Evolutionary conservation across 2,888 invertebrate species (phyloP), one percentile per base, ranked within the genome.

Genomic region (Lucinisca nassula): DNA sequence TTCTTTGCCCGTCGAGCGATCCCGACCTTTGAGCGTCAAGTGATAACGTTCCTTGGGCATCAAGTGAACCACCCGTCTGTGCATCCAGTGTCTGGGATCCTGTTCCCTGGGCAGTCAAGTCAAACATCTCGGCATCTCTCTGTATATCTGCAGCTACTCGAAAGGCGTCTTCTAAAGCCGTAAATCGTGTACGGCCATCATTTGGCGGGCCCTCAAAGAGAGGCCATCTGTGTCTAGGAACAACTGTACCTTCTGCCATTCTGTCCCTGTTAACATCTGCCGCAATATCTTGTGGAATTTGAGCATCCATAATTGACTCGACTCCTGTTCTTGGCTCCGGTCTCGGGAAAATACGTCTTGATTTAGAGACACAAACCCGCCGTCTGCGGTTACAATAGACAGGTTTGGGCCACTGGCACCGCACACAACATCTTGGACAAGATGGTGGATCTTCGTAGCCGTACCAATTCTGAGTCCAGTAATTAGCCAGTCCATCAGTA

Each of bases 381-480:
- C 83, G 79, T 4, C 73, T 24, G 32, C 80, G 51, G 70, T 85
- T 37, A 35, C 88, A 88, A 8, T 78, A 81, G 0, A 88, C 79
- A 35, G 88, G 85, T 2, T 80, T 51, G 1, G 81, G 82, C 30
- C 27, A 80, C 35, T 21, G 27, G 27, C 87, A 87, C 0, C 76
- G 75, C 21, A 40, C 49, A 32, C 87, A 87, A 37, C 87, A 87
- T 21, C 76, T 75, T 35, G 87, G 84, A 74, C 88, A 88, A 6
- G 88, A 55, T 0, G 88, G 88, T 12, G 88, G 72, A 1, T 82
- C 72, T 40, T 76, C 75, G 35, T 88, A 85, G 24, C 72, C 58
- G 37, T 85, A 88, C 88, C 88, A 88, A 37, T 82, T 67, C 2
- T 58, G 55, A 0, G 75, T 70, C 88, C 88, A 88, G 30, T 79